Percentiles rank a stretch among this genome's conserved stretches.
Conservation (phyloP, 1,140 invertebrate genomes). For the Alviniconcha marisindica region DNA sequence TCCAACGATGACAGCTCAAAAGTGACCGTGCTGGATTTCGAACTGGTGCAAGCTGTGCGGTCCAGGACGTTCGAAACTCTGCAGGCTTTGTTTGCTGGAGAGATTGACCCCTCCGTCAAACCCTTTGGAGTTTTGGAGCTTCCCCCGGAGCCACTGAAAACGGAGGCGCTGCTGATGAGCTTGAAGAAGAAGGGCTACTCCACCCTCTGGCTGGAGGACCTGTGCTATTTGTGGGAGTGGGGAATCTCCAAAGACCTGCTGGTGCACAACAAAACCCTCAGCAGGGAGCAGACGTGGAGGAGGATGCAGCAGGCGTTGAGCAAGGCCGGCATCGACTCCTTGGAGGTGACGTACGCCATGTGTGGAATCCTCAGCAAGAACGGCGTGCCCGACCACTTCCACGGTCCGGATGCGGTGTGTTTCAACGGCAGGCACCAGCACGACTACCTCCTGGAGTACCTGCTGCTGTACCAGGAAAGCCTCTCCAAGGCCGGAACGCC, state of each 20-base stretch:
- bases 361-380: slow-evolving; percentile 66
- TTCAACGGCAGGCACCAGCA: slow-evolving; percentile 71
- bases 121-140: slow-evolving; percentile 67
- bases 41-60: slow-evolving; percentile 68
- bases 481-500: slow-evolving; percentile 42
- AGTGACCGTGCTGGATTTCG: slow-evolving; percentile 65
- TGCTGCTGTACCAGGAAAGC: slow-evolving; percentile 60
- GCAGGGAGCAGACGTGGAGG: slow-evolving; percentile 50
- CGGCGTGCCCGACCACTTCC: slow-evolving; percentile 69
- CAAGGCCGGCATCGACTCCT: slow-evolving; percentile 53
- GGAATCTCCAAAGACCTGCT: slow-evolving; percentile 70
- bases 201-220: slow-evolving; percentile 73
- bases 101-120: slow-evolving; percentile 59
- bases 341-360: slow-evolving; percentile 65
- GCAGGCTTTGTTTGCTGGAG: slow-evolving; percentile 58
- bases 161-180: slow-evolving; percentile 55
- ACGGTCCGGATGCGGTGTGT: slow-evolving; percentile 67
- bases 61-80: slow-evolving; percentile 72
- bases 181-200: slow-evolving; percentile 62
- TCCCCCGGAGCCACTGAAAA: slow-evolving; percentile 59
- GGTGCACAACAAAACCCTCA: slow-evolving; percentile 59
- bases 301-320: slow-evolving; percentile 48
- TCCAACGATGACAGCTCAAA: not conserved
- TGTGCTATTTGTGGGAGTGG: slow-evolving; percentile 74
- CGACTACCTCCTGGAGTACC: slow-evolving; percentile 70